A percentile compares a stretch with the other conserved stretches of the same genome.
Evolutionary conservation across 2,797 vertebrate species (phyloP).

Genomic region (Alauda arvensis): DNA sequence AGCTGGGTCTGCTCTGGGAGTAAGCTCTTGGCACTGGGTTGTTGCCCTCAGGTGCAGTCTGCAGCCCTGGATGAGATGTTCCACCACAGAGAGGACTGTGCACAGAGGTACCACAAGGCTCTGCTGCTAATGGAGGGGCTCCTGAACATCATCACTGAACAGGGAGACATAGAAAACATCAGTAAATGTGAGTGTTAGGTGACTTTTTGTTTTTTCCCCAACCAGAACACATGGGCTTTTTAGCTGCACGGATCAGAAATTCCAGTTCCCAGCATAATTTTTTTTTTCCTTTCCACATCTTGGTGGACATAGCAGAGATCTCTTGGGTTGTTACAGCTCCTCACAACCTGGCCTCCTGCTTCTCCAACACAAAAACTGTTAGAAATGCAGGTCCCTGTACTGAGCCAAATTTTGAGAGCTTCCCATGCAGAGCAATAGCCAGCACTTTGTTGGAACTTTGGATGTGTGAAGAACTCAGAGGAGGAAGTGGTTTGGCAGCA

Average conservation of each 20-base stretch:
- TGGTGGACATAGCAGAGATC: background rate
- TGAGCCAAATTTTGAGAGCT: background rate
- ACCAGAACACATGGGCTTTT: background rate
- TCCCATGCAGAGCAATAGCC: background rate
- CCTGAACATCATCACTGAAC: slow-evolving; percentile 84
- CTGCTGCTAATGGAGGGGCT: slow-evolving; percentile 94
- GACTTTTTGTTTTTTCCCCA: background rate
- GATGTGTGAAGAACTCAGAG: background rate
- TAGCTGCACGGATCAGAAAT: background rate
- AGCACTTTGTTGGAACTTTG: background rate
- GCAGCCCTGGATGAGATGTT: slow-evolving; percentile 98
- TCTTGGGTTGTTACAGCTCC: background rate
- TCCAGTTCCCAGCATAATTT: background rate
- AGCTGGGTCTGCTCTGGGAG: background rate
- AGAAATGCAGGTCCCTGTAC: background rate
- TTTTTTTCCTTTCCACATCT: background rate
- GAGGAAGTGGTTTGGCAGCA: slow-evolving; percentile 38
- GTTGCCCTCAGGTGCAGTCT: slow-evolving; percentile 83
- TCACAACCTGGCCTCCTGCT: background rate
- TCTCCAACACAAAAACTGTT: background rate
- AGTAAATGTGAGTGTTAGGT: slow-evolving; percentile 81
- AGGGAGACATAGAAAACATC: slow-evolving; percentile 85
- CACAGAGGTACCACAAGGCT: slow-evolving; percentile 91
- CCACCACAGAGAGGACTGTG: slow-evolving; percentile 82
- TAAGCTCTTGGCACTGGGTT: background rate